phyloP scores from a whole-genome alignment of 2,888 invertebrate genomes.

The Epirrita christyi region DNA sequence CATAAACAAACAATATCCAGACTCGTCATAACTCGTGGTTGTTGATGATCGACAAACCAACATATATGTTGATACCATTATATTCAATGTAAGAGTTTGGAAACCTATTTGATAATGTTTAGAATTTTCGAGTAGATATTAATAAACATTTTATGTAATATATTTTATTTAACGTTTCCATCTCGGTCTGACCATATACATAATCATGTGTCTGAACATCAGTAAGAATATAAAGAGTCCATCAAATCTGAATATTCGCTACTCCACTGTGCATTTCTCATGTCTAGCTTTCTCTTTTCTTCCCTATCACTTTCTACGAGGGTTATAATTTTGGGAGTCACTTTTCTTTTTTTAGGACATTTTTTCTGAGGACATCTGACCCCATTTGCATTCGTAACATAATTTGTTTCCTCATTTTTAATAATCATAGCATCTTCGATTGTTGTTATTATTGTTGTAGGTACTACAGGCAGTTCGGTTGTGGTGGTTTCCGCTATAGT shows the following conservation, averaged over 20 bases:
- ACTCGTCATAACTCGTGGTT: too few relatives aligned
- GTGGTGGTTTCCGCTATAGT: background rate
- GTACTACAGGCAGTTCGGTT: background rate
- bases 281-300: background rate
- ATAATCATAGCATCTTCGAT: too few relatives aligned
- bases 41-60: too few relatives aligned
- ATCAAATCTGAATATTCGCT: conserved; percentile 17
- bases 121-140: too few relatives aligned
- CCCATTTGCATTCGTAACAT: conserved; percentile 11
- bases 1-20: too few relatives aligned
- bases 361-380: conserved; percentile 27
- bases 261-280: conserved; percentile 8
- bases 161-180: too few relatives aligned
- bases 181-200: too few relatives aligned
- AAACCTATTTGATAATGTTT: background rate
- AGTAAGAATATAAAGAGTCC: conserved; percentile 8
- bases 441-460: too few relatives aligned
- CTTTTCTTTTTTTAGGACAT: conserved; percentile 18
- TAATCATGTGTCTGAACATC: background rate
- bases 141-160: too few relatives aligned
- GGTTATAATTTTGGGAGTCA: conserved; percentile 11
- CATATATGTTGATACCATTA: too few relatives aligned
- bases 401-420: background rate
- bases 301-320: background rate
- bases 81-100: too few relatives aligned